Evolutionary conservation across 2,888 invertebrate genomes (phyloP).

Genomic region (Taphrorychus bicolor): DNA sequence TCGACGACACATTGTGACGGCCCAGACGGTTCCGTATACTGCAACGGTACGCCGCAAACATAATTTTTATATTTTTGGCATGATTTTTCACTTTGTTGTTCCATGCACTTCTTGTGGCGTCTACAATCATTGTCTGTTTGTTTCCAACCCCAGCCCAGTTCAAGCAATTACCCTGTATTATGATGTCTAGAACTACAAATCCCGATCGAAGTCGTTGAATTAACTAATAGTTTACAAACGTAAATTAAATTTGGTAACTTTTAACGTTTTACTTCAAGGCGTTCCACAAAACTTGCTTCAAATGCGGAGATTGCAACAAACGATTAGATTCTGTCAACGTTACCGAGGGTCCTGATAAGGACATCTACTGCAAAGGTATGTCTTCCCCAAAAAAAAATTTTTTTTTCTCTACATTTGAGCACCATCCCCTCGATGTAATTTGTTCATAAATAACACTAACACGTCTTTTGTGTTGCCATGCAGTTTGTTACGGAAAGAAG

Average conservation of each 20-base stretch:
- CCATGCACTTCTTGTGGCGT: slow-evolving; percentile 24
- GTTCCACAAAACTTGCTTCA: slow-evolving; percentile 94
- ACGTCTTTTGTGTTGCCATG: neutral
- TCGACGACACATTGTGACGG: slow-evolving; percentile 92
- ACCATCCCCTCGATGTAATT: neutral
- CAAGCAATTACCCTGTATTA: too few relatives aligned
- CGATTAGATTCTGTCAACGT: slow-evolving; percentile 89
- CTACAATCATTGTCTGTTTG: neutral
- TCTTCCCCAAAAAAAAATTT: slow-evolving; percentile 46
- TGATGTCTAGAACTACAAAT: too few relatives aligned
- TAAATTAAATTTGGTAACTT: too few relatives aligned
- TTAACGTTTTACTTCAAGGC: slow-evolving; percentile 63
- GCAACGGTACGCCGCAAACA: slow-evolving; percentile 75
- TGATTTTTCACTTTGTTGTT: slow-evolving; percentile 30
- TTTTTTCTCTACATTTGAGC: slow-evolving; percentile 32
- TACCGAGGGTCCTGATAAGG: slow-evolving; percentile 93
- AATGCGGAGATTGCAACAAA: slow-evolving; percentile 87
- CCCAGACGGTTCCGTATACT: slow-evolving; percentile 90
- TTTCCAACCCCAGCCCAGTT: neutral
- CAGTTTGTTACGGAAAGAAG: slow-evolving; percentile 95
- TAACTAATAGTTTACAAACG: neutral
- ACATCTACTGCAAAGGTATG: slow-evolving; percentile 95
- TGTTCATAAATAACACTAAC: neutral
- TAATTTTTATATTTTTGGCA: slow-evolving; percentile 18
- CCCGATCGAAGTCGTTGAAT: neutral